Evolutionary conservation across 2,888 invertebrate genomes (phyloP).

Genomic region (Pecten maximus): DNA sequence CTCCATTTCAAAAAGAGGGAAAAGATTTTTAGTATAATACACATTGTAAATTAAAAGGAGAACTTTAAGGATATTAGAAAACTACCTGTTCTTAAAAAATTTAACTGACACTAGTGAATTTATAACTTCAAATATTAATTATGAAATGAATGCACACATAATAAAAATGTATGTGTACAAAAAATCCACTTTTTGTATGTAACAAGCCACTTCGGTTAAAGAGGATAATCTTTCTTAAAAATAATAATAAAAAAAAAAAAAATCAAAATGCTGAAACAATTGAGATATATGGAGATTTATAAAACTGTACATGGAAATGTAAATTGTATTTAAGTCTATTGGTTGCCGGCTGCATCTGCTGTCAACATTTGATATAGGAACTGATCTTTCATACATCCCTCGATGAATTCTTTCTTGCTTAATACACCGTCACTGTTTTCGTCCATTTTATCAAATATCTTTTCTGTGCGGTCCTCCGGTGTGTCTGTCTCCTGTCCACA

Average conservation of each 20-base stretch:
- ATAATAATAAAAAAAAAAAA: background rate
- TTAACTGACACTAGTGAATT: background rate
- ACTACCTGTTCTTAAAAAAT: background rate
- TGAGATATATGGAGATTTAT: background rate
- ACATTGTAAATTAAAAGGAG: background rate
- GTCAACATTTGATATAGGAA: slow-evolving; percentile 81
- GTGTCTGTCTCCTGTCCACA: slow-evolving; percentile 75
- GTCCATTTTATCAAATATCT: slow-evolving; percentile 99
- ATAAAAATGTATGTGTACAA: slow-evolving; percentile 10
- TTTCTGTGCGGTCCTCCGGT: slow-evolving; percentile 98
- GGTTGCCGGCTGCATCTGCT: slow-evolving; percentile 73
- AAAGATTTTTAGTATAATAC: background rate
- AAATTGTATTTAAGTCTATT: background rate
- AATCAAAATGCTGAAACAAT: background rate
- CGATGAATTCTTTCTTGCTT: slow-evolving; percentile 98
- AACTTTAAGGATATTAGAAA: background rate
- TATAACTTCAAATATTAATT: background rate
- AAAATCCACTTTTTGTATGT: slow-evolving; percentile 30
- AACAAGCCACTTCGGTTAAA: slow-evolving; percentile 30
- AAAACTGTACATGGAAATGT: slow-evolving; percentile 31
- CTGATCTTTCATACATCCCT: slow-evolving; percentile 96
- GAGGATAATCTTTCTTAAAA: background rate
- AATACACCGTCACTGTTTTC: slow-evolving; percentile 99
- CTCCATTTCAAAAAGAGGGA: background rate
- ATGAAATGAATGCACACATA: slow-evolving; percentile 23